phyloP scores from a whole-genome alignment of 2,888 invertebrate genomes.

The Drosophila anomalata region DNA sequence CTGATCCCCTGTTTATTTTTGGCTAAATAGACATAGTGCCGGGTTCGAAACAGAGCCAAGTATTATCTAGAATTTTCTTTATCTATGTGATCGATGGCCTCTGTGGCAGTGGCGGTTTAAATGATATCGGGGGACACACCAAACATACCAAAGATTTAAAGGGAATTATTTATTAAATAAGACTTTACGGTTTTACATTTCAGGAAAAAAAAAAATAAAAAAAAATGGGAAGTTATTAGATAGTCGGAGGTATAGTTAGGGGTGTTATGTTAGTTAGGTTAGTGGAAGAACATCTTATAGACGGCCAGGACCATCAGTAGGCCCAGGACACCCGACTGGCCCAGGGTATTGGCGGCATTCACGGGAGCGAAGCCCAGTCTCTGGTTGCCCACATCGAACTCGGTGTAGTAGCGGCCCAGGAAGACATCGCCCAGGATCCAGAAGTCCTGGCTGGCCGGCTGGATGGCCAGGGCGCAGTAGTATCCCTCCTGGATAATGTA shows the following conservation, averaged over 20 bases:
- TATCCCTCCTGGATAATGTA: conserved; percentile 87
- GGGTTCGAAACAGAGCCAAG: background rate
- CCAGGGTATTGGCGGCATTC: background rate
- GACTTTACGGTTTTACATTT: background rate
- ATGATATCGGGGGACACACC: background rate
- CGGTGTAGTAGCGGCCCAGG: conserved; percentile 96
- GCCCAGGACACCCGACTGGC: background rate
- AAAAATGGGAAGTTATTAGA: background rate
- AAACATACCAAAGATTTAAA: background rate
- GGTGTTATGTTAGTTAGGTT: background rate
- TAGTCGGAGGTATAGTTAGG: background rate
- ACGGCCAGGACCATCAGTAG: background rate
- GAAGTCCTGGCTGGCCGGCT: conserved; percentile 89
- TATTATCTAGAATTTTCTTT: conserved; percentile 6
- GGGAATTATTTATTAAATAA: background rate
- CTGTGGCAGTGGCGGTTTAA: background rate
- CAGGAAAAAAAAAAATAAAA: background rate
- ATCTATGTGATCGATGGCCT: conserved; percentile 18
- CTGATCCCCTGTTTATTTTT: conserved; percentile 9
- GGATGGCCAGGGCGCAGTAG: conserved; percentile 88
- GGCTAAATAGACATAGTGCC: conserved; percentile 1
- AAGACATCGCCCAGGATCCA: conserved; percentile 99
- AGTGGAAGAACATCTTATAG: background rate
- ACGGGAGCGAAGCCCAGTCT: conserved; percentile 92
- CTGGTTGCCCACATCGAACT: conserved; percentile 94